phyloP scores from a whole-genome alignment of 2,888 invertebrate genomes.

The Dasysyrphus tricinctus region DNA sequence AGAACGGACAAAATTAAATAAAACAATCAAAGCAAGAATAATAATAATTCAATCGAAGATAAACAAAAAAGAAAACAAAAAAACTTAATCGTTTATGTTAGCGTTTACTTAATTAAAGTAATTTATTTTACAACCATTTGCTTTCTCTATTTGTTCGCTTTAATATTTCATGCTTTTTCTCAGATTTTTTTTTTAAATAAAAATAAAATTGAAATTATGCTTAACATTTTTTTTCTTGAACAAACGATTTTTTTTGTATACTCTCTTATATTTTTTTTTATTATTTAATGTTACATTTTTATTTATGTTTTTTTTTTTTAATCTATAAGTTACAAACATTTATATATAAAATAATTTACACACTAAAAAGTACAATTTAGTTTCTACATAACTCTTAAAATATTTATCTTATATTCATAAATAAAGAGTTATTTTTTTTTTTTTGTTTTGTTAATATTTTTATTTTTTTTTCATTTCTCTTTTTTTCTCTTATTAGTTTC shows the following conservation, averaged over 20 bases:
- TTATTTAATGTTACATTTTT: conserved; percentile 50
- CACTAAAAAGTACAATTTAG: conserved; percentile 66
- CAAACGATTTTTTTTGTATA: conserved; percentile 38
- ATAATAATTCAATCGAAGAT: background rate
- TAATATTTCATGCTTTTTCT: conserved; percentile 11
- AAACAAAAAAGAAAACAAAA: background rate
- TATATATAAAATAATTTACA: conserved; percentile 73
- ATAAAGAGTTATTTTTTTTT: conserved; percentile 42
- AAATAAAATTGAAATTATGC: conserved; percentile 60
- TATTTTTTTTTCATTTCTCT: background rate
- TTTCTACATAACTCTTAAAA: conserved; percentile 49
- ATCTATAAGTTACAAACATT: conserved; percentile 60
- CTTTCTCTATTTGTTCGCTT: conserved; percentile 34
- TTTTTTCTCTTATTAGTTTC: conserved; percentile 26
- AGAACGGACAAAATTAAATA: background rate
- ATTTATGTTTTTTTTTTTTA: conserved; percentile 25
- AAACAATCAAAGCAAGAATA: background rate
- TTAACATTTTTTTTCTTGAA: conserved; percentile 43
- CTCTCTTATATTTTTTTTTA: conserved; percentile 16
- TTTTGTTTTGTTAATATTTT: conserved; percentile 1
- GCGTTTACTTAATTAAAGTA: conserved; percentile 61
- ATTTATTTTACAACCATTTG: conserved; percentile 56
- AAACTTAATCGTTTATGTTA: conserved; percentile 48
- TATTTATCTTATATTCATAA: conserved; percentile 51
- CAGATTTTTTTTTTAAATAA: conserved; percentile 44